These are phyloP conservation scores for Cairina moschata DNA, from an alignment of 2,113 vertebrate genomes.

Conservation along the genomic window DNA sequence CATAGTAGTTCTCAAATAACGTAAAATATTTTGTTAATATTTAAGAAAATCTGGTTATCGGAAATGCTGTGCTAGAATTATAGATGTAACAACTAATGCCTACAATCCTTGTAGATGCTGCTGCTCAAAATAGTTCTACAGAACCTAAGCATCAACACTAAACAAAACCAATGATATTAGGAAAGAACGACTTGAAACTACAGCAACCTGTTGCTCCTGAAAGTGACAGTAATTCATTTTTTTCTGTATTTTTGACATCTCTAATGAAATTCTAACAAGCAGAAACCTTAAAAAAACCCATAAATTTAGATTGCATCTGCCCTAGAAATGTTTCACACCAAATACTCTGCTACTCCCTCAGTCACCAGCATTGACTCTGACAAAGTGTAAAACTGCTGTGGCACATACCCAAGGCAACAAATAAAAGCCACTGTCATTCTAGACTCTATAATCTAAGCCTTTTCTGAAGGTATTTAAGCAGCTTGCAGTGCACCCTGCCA, in stretches of 20 bases:
- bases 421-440: background rate
- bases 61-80: background rate
- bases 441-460: background rate
- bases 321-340: background rate
- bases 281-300: background rate
- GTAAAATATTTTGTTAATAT: background rate
- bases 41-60: background rate
- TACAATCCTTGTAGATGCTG: background rate
- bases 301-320: background rate
- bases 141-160: background rate
- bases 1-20: background rate
- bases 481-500: background rate
- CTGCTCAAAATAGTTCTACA: background rate
- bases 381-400: background rate
- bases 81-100: accelerated
- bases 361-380: background rate
- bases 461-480: background rate
- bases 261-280: background rate
- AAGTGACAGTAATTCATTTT: background rate
- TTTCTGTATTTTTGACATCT: background rate
- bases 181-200: background rate
- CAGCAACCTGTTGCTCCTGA: background rate
- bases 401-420: background rate
- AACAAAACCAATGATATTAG: background rate
- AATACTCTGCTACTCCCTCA: background rate